Evolutionary conservation across 2,113 vertebrate genomes (phyloP).

Genomic region (Aythya baeri): DNA sequence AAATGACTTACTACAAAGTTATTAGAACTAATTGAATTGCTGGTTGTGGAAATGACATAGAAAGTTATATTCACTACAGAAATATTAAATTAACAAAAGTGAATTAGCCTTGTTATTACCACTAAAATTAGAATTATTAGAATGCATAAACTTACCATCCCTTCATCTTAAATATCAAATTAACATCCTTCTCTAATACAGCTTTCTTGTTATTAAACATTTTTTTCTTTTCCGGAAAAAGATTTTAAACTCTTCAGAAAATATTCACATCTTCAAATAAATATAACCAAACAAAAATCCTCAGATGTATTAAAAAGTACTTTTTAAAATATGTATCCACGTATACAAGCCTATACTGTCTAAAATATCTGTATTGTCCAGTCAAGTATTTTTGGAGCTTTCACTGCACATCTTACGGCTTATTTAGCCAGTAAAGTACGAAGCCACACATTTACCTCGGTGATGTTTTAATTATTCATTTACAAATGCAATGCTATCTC

Average conservation of each 20-base stretch:
- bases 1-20: not conserved
- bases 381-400: not conserved
- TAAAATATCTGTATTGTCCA: not conserved
- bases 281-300: not conserved
- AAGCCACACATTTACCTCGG: constrained; percentile 54
- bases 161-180: constrained; percentile 15
- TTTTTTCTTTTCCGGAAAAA: not conserved
- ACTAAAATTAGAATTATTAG: not conserved
- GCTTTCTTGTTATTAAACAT: not conserved
- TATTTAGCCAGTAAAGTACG: not conserved
- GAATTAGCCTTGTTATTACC: not conserved
- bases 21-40: not conserved
- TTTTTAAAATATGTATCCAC: not conserved
- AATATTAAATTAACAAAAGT: not conserved
- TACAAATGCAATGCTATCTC: constrained; percentile 65
- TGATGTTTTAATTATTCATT: constrained; percentile 78
- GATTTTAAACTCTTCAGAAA: not conserved
- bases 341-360: not conserved
- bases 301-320: not conserved
- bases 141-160: not conserved
- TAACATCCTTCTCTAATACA: not conserved
- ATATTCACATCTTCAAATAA: not conserved
- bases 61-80: not conserved
- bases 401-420: not conserved
- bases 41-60: not conserved